Percentiles rank a stretch among this genome's conserved stretches.
These are phyloP conservation scores for Dissostichus mawsoni DNA, from an alignment of 2,113 vertebrate species.

Conservation along the genomic window DNA sequence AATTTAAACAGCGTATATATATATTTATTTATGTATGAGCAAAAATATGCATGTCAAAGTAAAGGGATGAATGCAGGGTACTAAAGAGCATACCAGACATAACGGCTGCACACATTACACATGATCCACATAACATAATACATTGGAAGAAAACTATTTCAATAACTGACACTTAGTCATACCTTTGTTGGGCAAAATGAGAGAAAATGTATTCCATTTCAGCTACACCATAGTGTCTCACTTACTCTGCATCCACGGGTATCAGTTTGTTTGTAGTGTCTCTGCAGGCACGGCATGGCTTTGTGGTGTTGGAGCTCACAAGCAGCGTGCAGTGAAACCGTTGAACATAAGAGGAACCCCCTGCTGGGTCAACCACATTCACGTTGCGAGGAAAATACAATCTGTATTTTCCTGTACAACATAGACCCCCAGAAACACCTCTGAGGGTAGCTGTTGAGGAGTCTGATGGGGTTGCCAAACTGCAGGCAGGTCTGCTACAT, in stretches of 20 bases:
- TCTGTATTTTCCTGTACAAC: slow-evolving; percentile 42
- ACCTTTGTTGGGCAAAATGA: not conserved
- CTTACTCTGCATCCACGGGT: slow-evolving; percentile 19
- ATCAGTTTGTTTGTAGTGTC: slow-evolving; percentile 9
- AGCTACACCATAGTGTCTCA: not conserved
- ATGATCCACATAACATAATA: not conserved
- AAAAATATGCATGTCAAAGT: not conserved
- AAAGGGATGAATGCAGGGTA: not conserved
- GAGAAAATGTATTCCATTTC: not conserved
- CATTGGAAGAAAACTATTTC: not conserved
- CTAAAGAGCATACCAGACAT: not conserved
- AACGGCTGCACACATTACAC: not conserved
- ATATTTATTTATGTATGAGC: too few relatives aligned
- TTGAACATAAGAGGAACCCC: slow-evolving; percentile 30
- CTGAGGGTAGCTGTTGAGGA: slow-evolving; percentile 23
- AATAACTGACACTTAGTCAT: not conserved
- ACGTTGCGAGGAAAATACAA: slow-evolving; percentile 42
- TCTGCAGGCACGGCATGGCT: slow-evolving; percentile 23
- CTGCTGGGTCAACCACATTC: slow-evolving; percentile 49
- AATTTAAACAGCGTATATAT: not conserved
- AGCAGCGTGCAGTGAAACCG: slow-evolving; percentile 28
- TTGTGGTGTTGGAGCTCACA: slow-evolving; percentile 21
- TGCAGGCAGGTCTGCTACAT: slow-evolving; percentile 32
- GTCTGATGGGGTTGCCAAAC: slow-evolving; percentile 6
- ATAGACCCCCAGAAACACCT: not conserved